Percentiles rank a stretch among this genome's conserved stretches.
These are phyloP conservation scores for Reticulitermes lucifugus DNA, from an alignment of 2,888 invertebrate species.

Conservation along the genomic window DNA sequence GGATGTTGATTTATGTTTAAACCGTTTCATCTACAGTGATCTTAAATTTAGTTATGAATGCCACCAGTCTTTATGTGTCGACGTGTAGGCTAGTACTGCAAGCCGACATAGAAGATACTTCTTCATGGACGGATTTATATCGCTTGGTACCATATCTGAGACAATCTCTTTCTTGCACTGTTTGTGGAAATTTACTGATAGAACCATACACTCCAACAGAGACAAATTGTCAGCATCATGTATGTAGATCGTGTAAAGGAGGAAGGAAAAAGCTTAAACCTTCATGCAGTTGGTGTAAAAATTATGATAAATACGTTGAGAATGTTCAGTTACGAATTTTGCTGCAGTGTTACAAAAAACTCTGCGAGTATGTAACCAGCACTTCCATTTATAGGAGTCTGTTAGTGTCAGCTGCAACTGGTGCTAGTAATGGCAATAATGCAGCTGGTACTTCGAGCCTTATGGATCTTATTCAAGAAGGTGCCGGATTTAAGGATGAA, in stretches of 20 bases:
- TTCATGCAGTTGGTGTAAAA: conserved; percentile 86
- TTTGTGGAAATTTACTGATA: conserved; percentile 85
- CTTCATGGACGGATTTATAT: conserved; percentile 83
- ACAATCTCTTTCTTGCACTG: conserved; percentile 89
- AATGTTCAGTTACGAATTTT: conserved; percentile 85
- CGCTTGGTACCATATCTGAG: conserved; percentile 86
- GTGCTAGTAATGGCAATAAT: conserved; percentile 59
- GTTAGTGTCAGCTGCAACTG: conserved; percentile 62
- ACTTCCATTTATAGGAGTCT: conserved; percentile 77
- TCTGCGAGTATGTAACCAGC: conserved; percentile 85
- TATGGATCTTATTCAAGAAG: conserved; percentile 83
- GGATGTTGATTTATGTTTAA: not conserved
- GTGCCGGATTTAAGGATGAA: conserved; percentile 81
- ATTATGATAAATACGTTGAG: conserved; percentile 84
- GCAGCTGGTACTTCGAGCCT: conserved; percentile 70
- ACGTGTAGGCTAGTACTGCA: conserved; percentile 84
- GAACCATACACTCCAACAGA: conserved; percentile 85
- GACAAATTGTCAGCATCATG: conserved; percentile 88
- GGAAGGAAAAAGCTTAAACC: conserved; percentile 88
- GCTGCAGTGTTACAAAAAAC: conserved; percentile 88
- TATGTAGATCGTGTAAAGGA: conserved; percentile 86
- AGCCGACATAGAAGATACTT: conserved; percentile 76
- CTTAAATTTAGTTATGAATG: conserved; percentile 76
- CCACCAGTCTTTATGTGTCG: conserved; percentile 83
- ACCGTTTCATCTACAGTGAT: conserved; percentile 59